Evolutionary conservation across 2,888 invertebrate genomes (phyloP).

Genomic region (Nemapogon koenigi): DNA sequence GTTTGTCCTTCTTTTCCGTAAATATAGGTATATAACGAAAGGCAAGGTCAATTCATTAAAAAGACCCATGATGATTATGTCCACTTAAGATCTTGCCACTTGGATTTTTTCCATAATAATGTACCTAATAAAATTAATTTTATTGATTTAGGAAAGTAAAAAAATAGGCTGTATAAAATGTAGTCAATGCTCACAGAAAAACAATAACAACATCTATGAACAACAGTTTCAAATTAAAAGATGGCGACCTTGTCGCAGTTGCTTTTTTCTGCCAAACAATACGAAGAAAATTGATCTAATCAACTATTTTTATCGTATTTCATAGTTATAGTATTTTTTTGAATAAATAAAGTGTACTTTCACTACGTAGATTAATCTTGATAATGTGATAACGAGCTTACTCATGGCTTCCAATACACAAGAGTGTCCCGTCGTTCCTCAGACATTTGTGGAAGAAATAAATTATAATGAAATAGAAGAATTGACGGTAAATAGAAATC

Average conservation of each 20-base stretch:
- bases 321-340: conserved; percentile 21
- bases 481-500: conserved; percentile 69
- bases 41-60: no score
- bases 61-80: no score
- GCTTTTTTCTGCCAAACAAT: conserved; percentile 60
- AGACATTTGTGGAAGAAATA: conserved; percentile 77
- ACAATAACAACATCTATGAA: no score
- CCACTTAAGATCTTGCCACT: no score
- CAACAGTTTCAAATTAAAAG: conserved; percentile 43
- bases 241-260: conserved; percentile 63
- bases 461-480: conserved; percentile 78
- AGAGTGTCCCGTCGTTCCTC: conserved; percentile 52
- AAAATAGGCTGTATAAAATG: no score
- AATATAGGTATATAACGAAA: no score
- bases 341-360: not conserved
- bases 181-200: no score
- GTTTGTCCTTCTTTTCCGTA: no score
- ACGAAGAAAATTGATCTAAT: conserved; percentile 47
- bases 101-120: no score
- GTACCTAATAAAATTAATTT: no score
- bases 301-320: conserved; percentile 36
- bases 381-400: conserved; percentile 60
- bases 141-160: no score
- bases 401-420: conserved; percentile 62
- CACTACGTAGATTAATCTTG: conserved; percentile 36